Evolutionary conservation across 2,888 invertebrate genomes (phyloP).

Genomic region (Drosophila helvetica): DNA sequence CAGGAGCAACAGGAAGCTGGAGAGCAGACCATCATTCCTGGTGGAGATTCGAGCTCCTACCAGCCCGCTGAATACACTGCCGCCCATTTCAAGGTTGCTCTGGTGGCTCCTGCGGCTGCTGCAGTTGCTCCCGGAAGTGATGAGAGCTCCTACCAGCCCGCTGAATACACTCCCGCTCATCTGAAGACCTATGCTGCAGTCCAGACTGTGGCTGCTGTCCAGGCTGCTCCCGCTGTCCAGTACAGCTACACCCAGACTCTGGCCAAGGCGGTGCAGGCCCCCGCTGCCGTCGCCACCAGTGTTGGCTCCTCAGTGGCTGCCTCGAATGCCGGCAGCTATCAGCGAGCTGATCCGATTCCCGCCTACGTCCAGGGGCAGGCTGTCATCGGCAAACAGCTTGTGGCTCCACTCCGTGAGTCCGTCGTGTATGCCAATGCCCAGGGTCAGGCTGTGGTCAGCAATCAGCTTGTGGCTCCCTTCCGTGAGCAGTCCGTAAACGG

Average conservation of each 20-base stretch:
- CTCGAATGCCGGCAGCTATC: constrained; percentile 30
- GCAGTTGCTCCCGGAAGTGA: constrained; percentile 7
- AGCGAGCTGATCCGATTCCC: constrained; percentile 24
- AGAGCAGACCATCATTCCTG: neutral
- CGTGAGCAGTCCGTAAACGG: neutral
- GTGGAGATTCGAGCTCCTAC: constrained; percentile 20
- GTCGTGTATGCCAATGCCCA: neutral
- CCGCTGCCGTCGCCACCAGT: neutral
- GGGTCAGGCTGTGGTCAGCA: neutral
- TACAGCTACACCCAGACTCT: constrained; percentile 21
- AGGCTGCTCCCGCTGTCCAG: constrained; percentile 33
- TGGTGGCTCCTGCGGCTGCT: neutral
- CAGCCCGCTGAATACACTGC: constrained; percentile 18
- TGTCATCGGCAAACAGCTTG: constrained; percentile 14
- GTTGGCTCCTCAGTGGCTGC: constrained; percentile 11
- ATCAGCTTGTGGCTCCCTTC: neutral
- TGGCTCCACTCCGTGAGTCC: constrained; percentile 24
- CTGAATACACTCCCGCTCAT: constrained; percentile 20
- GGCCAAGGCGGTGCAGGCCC: constrained; percentile 3
- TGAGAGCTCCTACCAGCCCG: constrained; percentile 21
- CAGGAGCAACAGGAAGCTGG: constrained; percentile 3
- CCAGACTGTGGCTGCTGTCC: neutral
- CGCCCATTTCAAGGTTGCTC: neutral
- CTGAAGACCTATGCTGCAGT: constrained; percentile 1
- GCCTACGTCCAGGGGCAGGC: constrained; percentile 36